Evolutionary conservation across 1,140 invertebrate genomes (phyloP).

Genomic region (Littorina saxatilis): DNA sequence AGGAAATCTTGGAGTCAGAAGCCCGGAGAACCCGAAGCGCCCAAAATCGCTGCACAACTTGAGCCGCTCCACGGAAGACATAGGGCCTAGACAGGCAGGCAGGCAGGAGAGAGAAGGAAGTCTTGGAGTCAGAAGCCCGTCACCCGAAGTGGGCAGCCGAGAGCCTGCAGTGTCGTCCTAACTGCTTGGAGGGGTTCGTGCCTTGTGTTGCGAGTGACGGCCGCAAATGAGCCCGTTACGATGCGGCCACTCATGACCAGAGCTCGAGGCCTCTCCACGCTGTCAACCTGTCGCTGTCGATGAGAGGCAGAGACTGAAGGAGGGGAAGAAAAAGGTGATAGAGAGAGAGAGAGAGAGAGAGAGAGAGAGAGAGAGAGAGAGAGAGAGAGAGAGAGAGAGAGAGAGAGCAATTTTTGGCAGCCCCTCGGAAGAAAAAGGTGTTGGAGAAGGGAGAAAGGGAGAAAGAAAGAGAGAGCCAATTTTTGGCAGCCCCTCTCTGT

Average conservation of each 20-base stretch:
- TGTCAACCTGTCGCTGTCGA: constrained; percentile 18
- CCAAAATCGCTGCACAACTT: no score
- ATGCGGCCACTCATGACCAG: constrained; percentile 34
- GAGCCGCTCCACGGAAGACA: background rate
- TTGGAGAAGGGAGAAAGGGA: no score
- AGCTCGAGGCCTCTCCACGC: constrained; percentile 35
- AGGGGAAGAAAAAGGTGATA: no score
- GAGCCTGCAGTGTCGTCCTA: constrained; percentile 1
- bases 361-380: no score
- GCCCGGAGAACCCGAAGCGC: no score
- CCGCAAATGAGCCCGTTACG: constrained; percentile 44
- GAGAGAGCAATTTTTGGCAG: no score
- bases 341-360: no score
- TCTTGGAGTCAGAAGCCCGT: background rate
- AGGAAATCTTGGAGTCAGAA: background rate
- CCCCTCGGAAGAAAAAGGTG: constrained; percentile 12
- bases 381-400: no score
- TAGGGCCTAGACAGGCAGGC: background rate
- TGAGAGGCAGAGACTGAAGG: no score
- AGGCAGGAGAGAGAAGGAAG: background rate
- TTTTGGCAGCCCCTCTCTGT: constrained; percentile 26
- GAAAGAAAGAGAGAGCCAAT: constrained; percentile 43
- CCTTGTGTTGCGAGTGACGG: constrained; percentile 40
- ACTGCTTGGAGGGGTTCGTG: constrained; percentile 7
- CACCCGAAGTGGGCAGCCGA: background rate